Conservation (phyloP, 37 sponge, comb jelly and placozoan genomes). For the Amphimedon queenslandica region DNA sequence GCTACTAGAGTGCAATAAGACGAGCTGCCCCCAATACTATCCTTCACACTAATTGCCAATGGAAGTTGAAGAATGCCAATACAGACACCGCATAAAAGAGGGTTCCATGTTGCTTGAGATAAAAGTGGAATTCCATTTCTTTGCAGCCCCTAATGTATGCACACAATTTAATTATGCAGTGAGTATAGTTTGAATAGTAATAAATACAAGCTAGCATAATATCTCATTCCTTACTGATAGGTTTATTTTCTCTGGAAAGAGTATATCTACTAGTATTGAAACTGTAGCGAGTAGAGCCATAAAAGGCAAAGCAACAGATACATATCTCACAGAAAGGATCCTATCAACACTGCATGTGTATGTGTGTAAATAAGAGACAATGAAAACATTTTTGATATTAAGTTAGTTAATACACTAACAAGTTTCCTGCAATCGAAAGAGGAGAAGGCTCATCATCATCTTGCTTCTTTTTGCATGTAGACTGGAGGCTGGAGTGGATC, state of each 20-base stretch:
- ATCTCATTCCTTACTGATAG: not conserved
- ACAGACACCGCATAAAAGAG: slow-evolving; percentile 33
- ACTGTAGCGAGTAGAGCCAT: slow-evolving; percentile 2
- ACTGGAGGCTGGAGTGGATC: slow-evolving; percentile 31
- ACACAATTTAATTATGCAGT: too few species aligned
- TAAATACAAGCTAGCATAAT: not conserved
- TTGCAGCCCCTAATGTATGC: too few species aligned
- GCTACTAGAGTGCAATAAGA: slow-evolving; percentile 42
- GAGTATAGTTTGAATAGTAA: slow-evolving; percentile 7
- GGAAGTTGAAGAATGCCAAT: slow-evolving; percentile 47
- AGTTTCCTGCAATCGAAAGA: too few species aligned
- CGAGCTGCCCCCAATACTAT: slow-evolving; percentile 45
- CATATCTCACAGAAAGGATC: slow-evolving; percentile 4
- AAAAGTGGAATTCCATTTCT: slow-evolving; percentile 3
- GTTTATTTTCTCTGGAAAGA: slow-evolving; percentile 36
- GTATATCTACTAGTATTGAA: slow-evolving; percentile 6
- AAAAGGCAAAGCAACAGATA: slow-evolving; percentile 16
- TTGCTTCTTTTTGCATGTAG: too few species aligned
- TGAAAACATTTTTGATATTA: not conserved
- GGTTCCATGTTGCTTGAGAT: slow-evolving; percentile 23
- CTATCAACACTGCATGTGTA: slow-evolving; percentile 39
- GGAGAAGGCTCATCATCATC: too few species aligned
- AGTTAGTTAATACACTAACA: not conserved
- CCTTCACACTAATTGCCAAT: slow-evolving; percentile 18
- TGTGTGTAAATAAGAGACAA: not conserved